phyloP scores from a whole-genome alignment of 1,140 invertebrate genomes.

The Wiebesia pumilae region DNA sequence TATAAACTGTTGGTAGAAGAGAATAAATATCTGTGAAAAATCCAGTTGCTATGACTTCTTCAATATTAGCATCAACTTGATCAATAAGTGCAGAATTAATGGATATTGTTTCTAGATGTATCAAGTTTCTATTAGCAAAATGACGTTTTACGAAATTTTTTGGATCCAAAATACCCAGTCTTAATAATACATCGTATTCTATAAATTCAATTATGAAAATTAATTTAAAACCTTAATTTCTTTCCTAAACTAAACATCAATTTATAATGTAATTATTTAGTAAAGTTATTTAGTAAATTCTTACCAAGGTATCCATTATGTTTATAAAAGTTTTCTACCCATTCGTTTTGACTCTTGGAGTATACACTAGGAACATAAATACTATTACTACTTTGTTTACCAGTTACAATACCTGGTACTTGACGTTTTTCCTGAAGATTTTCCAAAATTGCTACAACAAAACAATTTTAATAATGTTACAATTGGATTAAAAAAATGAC shows the following conservation, averaged over 20 bases:
- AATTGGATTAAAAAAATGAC: slow-evolving; percentile 7
- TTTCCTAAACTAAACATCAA: not conserved
- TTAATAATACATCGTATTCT: slow-evolving; percentile 93
- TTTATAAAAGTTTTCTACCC: slow-evolving; percentile 93
- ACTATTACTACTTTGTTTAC: slow-evolving; percentile 82
- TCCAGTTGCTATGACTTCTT: slow-evolving; percentile 86
- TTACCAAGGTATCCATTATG: slow-evolving; percentile 94
- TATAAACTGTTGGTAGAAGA: slow-evolving; percentile 87
- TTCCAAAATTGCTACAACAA: slow-evolving; percentile 78
- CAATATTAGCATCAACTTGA: slow-evolving; percentile 88
- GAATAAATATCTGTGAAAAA: slow-evolving; percentile 87
- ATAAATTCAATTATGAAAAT: slow-evolving; percentile 57
- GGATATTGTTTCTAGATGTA: slow-evolving; percentile 85
- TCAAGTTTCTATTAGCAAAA: slow-evolving; percentile 83
- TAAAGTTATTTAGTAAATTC: slow-evolving; percentile 30
- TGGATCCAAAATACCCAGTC: slow-evolving; percentile 92
- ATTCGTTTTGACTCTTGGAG: slow-evolving; percentile 89
- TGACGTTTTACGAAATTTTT: slow-evolving; percentile 87
- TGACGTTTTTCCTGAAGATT: slow-evolving; percentile 81
- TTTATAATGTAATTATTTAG: not conserved
- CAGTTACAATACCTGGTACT: slow-evolving; percentile 86
- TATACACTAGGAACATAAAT: slow-evolving; percentile 93
- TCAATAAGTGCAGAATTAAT: slow-evolving; percentile 84
- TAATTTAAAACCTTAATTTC: not conserved
- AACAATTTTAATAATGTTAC: not conserved